These are phyloP conservation scores for Galago senegalensis DNA, from an alignment of 2,797 vertebrate genomes.

Conservation along the genomic window DNA sequence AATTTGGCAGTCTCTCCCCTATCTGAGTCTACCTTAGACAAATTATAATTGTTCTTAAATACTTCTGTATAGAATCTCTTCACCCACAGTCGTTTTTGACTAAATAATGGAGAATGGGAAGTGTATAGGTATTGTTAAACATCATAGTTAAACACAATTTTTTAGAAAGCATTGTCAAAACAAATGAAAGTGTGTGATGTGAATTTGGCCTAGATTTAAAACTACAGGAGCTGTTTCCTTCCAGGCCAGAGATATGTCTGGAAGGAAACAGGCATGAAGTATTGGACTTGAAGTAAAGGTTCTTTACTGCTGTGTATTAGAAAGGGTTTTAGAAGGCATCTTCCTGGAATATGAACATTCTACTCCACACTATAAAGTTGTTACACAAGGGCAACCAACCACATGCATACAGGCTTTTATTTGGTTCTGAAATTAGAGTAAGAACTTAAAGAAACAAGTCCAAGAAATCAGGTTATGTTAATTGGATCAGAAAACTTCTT, in stretches of 20 bases:
- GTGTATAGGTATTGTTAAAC: background rate
- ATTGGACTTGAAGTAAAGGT: background rate
- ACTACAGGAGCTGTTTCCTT: background rate
- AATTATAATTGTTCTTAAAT: background rate
- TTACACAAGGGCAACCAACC: background rate
- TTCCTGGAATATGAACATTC: background rate
- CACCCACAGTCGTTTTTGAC: background rate
- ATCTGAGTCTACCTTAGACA: background rate
- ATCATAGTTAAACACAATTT: background rate
- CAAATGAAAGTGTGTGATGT: background rate
- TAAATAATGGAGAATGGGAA: background rate
- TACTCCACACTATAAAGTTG: background rate
- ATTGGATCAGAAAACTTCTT: background rate
- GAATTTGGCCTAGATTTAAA: background rate
- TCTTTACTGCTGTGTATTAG: background rate
- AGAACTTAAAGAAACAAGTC: background rate
- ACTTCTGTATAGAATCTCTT: background rate
- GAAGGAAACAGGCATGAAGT: no score
- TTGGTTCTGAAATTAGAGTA: background rate
- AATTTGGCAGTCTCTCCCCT: background rate
- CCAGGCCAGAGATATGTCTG: background rate
- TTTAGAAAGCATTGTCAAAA: background rate
- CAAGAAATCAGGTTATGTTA: background rate
- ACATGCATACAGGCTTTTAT: background rate
- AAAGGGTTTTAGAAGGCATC: background rate